Percentiles rank a stretch among this genome's conserved stretches.
Conservation (phyloP, 2,888 invertebrate genomes). For the Chironomus riparius region DNA sequence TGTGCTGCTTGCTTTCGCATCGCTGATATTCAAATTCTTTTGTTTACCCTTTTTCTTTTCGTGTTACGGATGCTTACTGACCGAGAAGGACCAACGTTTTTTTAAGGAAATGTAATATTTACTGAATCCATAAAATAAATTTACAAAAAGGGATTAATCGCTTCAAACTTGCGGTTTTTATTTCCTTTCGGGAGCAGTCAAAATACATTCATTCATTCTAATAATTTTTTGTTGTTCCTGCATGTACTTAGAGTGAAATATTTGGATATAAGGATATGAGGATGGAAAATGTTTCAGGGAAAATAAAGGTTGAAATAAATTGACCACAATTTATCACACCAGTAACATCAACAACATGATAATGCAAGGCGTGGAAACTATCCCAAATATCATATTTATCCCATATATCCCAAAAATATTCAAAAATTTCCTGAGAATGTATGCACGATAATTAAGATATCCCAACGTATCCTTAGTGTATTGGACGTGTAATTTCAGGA, state of each 20-base stretch:
- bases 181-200: not conserved
- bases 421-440: too few species aligned
- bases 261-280: not conserved
- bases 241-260: not conserved
- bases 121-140: not conserved
- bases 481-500: too few species aligned
- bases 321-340: not conserved
- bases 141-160: not conserved
- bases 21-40: not conserved
- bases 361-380: too few species aligned
- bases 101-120: not conserved
- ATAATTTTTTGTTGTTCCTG: not conserved
- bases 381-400: too few species aligned
- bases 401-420: too few species aligned
- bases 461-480: too few species aligned
- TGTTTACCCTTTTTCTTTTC: not conserved
- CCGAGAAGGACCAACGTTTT: not conserved
- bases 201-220: not conserved
- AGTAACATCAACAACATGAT: not conserved
- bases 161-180: not conserved
- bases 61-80: not conserved
- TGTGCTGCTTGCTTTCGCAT: not conserved
- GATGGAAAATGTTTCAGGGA: not conserved
- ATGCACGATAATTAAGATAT: too few species aligned
- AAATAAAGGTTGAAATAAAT: not conserved